These are phyloP conservation scores for Meiosimyza platycephala DNA, from an alignment of 2,888 invertebrate species.

Conservation along the genomic window DNA sequence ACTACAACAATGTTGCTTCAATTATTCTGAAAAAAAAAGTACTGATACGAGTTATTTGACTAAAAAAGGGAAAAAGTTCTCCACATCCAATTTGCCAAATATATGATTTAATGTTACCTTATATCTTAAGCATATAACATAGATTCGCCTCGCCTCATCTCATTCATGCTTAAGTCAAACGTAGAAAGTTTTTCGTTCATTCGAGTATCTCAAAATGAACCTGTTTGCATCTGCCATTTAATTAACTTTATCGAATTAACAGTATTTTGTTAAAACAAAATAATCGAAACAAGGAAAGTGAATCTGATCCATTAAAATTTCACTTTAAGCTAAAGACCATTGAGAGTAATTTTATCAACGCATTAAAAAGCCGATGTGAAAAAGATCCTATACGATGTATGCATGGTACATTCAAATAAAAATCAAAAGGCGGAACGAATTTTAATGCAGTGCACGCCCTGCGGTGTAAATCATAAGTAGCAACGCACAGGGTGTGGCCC, in stretches of 20 bases:
- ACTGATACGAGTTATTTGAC: no score
- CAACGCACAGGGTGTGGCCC: no score
- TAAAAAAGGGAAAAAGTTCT: no score
- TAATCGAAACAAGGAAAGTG: conserved; percentile 27
- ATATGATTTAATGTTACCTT: no score
- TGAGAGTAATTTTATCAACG: not conserved
- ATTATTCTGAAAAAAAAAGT: no score
- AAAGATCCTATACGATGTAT: not conserved
- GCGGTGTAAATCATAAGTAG: not conserved
- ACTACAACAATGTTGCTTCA: no score
- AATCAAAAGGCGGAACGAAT: not conserved
- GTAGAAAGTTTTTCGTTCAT: no score
- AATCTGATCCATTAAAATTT: conserved; percentile 39
- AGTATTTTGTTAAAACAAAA: conserved; percentile 11
- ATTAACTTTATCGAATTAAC: conserved; percentile 27
- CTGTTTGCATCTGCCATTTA: not conserved
- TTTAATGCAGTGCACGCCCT: not conserved
- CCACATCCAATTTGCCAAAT: no score
- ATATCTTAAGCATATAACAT: no score
- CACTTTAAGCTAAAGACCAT: conserved; percentile 37
- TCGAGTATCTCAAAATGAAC: not conserved
- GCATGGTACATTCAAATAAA: not conserved
- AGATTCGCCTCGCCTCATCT: no score
- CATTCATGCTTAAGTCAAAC: no score
- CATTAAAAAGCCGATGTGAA: not conserved